Evolutionary conservation across 2,888 invertebrate species (phyloP), one percentile per base, ranked within the genome.

Genomic region (Synergus itoensis): DNA sequence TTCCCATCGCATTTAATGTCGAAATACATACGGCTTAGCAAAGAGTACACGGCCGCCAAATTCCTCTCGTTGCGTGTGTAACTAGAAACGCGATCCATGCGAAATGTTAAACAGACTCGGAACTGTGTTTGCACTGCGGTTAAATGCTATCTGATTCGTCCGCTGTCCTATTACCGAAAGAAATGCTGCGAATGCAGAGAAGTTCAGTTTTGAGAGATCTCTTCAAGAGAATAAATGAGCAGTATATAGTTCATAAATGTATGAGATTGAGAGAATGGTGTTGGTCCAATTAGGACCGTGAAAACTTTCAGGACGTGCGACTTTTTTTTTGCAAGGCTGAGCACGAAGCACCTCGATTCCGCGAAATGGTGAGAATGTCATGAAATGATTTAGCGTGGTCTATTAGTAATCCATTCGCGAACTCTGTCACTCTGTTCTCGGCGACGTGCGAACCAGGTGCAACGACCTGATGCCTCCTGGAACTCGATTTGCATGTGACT

Each of bases 361-460:
- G 62, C 78, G 86, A 85, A 84, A 77, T 76, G 73, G 79, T 62
- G 76, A 69, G 84, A 85, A 87, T 83, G 79, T 81, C 83, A 86
- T 83, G 84, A 87, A 87, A 87, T 83, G 83, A 84, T 80, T 80
- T 83, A 83, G 83, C 84, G 83, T 76, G 83, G 86, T 86, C 84
- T 80, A 87, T 87, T 87, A 87, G 87, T 87, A 87, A 87, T 87
- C 87, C 77, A 84, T 82, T 81, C 87, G 87, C 87, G 85, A 85
- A 84, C 81, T 85, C 85, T 84, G 85, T 84, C 84, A 73, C 53
- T 73, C 73, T 73, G 73, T 73, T 48, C 73, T 53, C 8, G n/a
- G 16, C 28, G 53, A 36, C 73, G 53, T 73, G 53, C 53, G 53
- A 73, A 73, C 53, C 28, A 73, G 53, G 73, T 73, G 73, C 73